Evolutionary conservation across 1,140 invertebrate species (phyloP), one percentile per base, ranked within the genome.

Genomic region (Mercenaria mercenaria): DNA sequence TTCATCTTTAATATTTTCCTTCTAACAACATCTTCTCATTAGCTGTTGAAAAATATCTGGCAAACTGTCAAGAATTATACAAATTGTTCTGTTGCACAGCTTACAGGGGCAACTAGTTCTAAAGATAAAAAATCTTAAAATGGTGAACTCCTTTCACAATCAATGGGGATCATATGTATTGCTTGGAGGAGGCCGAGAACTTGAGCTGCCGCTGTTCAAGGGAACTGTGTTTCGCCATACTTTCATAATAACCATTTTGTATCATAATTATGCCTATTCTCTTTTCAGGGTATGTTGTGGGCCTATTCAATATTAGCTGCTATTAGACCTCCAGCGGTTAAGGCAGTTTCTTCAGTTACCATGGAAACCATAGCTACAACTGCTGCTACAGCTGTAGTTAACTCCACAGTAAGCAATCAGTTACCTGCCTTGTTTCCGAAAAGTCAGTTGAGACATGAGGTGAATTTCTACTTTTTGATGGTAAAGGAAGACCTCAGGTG

Each of bases 111-210:
- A 50, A 50, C 10, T 50, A 50, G 47, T 11, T 50, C 10, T 50
- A 50, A 50, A 11, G 47, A 11, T 50, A 50, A 11, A 20, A 50
- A 50, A 50, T 20, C 10, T 20, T 50, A 20, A 11, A 11, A 50
- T 50, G 47, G 20, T 50, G 47, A 50, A 11, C 20, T 20, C 47
- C 20, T 10, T 50, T 50, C 10, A 11, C 20, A 50, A 11, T 92
- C 95, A 10, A 94, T 98, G 98, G 98, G 98, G 85, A 96, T 98
- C 18, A 95, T 98, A 0, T 98, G 98, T 98, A 97, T 97, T 4
- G 96, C 97, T 91, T 97, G 97, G 8, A 97, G 97, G 92, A 97
- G 98, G 18, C 50, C 92, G 20, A 91, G 88, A 0, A 92, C 94
- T 47, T 74, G 29, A 26, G 92, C 94, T 59, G 93, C 93, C 32